A percentile compares a stretch with the other conserved stretches of the same genome.
These are phyloP conservation scores for Loris lydekkerianus DNA, from an alignment of 2,797 vertebrate genomes.

Conservation along the genomic window DNA sequence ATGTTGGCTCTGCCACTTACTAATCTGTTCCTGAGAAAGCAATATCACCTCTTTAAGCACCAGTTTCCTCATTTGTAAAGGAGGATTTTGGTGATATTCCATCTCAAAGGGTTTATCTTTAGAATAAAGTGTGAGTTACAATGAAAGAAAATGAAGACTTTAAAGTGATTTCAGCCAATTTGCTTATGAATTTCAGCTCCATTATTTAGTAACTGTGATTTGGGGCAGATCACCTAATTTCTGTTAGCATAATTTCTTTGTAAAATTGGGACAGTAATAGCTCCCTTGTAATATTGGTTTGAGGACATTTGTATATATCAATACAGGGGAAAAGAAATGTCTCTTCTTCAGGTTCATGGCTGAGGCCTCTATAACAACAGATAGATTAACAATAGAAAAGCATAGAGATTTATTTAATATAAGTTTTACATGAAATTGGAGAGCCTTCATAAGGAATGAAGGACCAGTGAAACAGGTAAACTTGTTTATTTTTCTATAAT, in stretches of 20 bases:
- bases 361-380: neutral
- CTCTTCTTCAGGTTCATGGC: neutral
- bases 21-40: constrained; percentile 36
- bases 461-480: neutral
- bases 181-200: constrained; percentile 35
- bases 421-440: neutral
- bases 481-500: neutral
- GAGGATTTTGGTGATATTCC: constrained; percentile 4
- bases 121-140: constrained; percentile 54
- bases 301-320: neutral
- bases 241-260: constrained; percentile 42
- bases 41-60: neutral
- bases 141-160: constrained; percentile 39
- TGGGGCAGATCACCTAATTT: constrained; percentile 50
- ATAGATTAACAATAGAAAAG: neutral
- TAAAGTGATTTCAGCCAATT: constrained; percentile 5
- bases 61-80: constrained; percentile 57
- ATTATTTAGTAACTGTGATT: constrained; percentile 38
- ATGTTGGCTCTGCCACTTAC: neutral
- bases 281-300: constrained; percentile 42
- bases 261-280: neutral
- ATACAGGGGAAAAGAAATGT: neutral
- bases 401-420: neutral
- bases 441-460: neutral
- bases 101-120: constrained; percentile 2